phyloP scores from a whole-genome alignment of 2,797 vertebrate genomes.

The Antennarius maculatus region DNA sequence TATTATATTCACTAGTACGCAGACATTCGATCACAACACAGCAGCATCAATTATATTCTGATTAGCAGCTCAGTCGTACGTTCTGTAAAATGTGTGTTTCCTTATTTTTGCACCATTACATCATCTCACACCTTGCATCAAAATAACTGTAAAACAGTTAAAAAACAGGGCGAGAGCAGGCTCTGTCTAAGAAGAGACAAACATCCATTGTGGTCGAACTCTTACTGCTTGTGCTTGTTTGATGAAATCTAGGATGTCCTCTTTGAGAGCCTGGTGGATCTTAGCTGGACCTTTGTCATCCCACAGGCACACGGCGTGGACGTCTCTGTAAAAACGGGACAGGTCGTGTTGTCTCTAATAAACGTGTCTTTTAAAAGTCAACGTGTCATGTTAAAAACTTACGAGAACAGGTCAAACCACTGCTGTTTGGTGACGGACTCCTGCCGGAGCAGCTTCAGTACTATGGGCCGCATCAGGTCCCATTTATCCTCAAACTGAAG shows the following conservation, averaged over 20 bases:
- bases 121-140: no score
- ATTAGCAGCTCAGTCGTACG: no score
- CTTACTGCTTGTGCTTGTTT: conserved; percentile 95
- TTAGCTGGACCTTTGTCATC: conserved; percentile 99
- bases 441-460: conserved; percentile 96
- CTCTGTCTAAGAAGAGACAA: no score
- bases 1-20: no score
- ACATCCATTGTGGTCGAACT: neutral
- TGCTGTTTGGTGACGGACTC: conserved; percentile 98
- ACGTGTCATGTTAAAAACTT: conserved; percentile 57
- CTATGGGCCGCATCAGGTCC: conserved; percentile 98
- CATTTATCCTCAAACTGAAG: conserved; percentile 99
- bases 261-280: conserved; percentile 98
- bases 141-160: no score
- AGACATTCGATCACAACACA: no score
- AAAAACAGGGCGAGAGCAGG: no score
- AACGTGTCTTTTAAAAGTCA: neutral
- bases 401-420: conserved; percentile 99
- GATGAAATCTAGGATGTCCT: conserved; percentile 99
- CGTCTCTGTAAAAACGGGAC: conserved; percentile 83
- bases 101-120: no score
- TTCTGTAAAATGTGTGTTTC: no score
- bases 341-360: neutral
- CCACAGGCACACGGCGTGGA: conserved; percentile 98
- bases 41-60: no score